These are phyloP conservation scores for Hypomecis atomaria DNA, from an alignment of 2,888 invertebrate genomes.

Conservation along the genomic window DNA sequence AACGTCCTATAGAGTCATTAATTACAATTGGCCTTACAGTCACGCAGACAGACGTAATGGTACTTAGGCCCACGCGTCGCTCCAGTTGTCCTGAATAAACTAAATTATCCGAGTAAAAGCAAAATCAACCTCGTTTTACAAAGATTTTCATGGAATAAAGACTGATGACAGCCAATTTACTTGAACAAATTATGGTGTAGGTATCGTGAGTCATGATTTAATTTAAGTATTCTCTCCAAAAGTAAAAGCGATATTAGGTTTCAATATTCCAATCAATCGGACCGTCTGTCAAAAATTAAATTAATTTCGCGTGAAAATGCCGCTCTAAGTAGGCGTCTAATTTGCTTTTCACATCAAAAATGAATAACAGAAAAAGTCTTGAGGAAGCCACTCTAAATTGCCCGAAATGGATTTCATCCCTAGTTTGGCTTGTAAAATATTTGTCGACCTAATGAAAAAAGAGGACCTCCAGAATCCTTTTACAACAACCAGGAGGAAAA, in stretches of 20 bases:
- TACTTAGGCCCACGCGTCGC: constrained; percentile 50
- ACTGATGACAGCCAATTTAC: constrained; percentile 2
- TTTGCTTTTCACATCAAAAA: not conserved
- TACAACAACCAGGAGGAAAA: constrained; percentile 22
- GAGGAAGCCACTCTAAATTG: constrained; percentile 13
- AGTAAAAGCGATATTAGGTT: not conserved
- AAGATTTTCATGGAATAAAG: not conserved
- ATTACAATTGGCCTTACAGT: constrained; percentile 60
- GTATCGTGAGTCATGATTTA: not conserved
- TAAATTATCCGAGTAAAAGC: constrained; percentile 37
- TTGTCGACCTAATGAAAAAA: constrained; percentile 27
- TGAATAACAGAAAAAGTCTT: not conserved
- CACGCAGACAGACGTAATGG: constrained; percentile 49
- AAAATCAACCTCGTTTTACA: not conserved
- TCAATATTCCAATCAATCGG: not conserved
- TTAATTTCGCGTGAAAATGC: not conserved
- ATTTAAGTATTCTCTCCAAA: not conserved
- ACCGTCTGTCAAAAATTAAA: not conserved
- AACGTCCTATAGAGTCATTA: constrained; percentile 58
- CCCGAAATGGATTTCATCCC: constrained; percentile 7
- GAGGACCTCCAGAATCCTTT: constrained; percentile 22
- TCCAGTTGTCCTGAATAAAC: constrained; percentile 43
- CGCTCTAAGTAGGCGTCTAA: not conserved
- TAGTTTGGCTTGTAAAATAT: constrained; percentile 16
- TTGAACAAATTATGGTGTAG: not conserved